These are phyloP conservation scores for Monochamus alternatus DNA, from an alignment of 2,888 invertebrate species.

Conservation along the genomic window DNA sequence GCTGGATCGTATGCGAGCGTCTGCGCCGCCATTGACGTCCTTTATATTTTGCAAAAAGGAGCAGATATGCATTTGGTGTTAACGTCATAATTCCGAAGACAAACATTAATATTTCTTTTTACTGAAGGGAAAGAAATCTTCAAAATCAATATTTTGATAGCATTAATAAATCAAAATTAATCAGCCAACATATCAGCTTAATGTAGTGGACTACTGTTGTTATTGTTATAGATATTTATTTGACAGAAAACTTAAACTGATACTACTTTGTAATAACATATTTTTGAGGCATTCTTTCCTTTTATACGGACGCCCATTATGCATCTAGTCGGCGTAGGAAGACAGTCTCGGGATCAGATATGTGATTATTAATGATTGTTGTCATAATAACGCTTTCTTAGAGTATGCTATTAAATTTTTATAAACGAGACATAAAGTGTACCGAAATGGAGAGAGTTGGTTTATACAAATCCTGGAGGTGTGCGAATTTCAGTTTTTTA, in stretches of 20 bases:
- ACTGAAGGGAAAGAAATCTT: too few relatives aligned
- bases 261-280: too few relatives aligned
- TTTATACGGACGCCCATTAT: neutral
- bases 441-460: constrained; percentile 19
- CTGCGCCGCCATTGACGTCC: neutral
- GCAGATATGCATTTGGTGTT: too few relatives aligned
- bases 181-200: too few relatives aligned
- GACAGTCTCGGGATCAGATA: constrained; percentile 1
- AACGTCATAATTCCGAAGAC: too few relatives aligned
- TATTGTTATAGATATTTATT: too few relatives aligned
- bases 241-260: too few relatives aligned
- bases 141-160: too few relatives aligned
- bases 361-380: constrained; percentile 43
- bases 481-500: neutral
- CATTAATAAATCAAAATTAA: too few relatives aligned
- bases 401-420: constrained; percentile 19
- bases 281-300: neutral
- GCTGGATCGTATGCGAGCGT: constrained; percentile 25
- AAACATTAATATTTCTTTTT: too few relatives aligned
- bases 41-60: neutral
- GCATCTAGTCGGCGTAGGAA: constrained; percentile 7
- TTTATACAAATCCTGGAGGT: neutral
- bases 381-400: constrained; percentile 39
- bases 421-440: constrained; percentile 8
- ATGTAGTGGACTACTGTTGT: too few relatives aligned